Evolutionary conservation across 2,113 vertebrate genomes (phyloP), one percentile per base, ranked within the genome.

Genomic region (Accipiter virgatus): DNA sequence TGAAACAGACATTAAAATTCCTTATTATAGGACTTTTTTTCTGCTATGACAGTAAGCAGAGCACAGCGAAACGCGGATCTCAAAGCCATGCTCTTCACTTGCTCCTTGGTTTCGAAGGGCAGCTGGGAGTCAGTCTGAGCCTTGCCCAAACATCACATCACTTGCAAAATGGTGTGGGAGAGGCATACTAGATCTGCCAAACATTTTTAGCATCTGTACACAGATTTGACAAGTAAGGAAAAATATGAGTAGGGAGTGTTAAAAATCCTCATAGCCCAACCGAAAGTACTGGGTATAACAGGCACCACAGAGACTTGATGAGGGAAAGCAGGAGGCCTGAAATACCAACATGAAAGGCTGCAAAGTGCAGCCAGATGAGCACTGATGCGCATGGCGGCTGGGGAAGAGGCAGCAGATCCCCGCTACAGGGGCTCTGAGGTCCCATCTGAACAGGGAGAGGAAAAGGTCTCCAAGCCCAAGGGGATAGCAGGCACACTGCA

Each of bases 1-100:
- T 99, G 97, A 97, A 98, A 98, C 43, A 97, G 61, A 97, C 16
- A 95, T 43, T 55, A 71, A 48, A 85, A 85, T 88, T 87, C 75
- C 79, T 74, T 59, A 67, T 95, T 62, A 78, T 16, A 58, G 29
- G 11, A 77, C 47, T 93, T 72, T 10, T 31, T 31, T 20, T 85
- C 52, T 88, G 50, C 75, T 74, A 9, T 20, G 27, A 55, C 27
- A 2, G 3, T 58, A 88, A 85, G 50, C 2, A 6, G 38, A 86
- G 34, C 32, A 48, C 22, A 94, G 63, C 1, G 2, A 52, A 91
- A 62, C 1, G 3, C 0, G 2, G 9, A 66, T 55, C 25, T 65
- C 82, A 73, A 11, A 73, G 42, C 32, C 48, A 71, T 1, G 17
- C 43, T 90, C 45, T 74, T 62, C 36, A 29, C 34, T 52, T 59